These are phyloP conservation scores for Cyanoderma ruficeps DNA, from an alignment of 2,113 vertebrate genomes.

Conservation along the genomic window DNA sequence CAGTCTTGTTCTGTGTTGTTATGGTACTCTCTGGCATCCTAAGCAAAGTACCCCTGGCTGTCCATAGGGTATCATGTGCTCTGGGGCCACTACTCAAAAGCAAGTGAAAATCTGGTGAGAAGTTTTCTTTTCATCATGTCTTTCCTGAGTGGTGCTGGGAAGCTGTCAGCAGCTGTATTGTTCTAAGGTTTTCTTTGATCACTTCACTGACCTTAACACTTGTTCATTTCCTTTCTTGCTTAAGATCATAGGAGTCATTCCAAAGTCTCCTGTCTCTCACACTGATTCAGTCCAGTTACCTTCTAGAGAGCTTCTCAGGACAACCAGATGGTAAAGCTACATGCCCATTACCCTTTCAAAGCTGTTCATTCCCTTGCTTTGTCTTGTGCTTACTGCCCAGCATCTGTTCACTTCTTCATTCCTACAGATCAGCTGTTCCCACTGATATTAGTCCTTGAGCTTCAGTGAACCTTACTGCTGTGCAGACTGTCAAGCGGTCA, in stretches of 20 bases:
- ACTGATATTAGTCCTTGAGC: conserved; percentile 9
- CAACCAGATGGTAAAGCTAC: conserved; percentile 28
- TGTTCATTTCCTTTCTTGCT: neutral
- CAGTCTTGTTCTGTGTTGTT: neutral
- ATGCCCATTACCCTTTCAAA: conserved; percentile 6
- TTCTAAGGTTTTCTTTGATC: neutral
- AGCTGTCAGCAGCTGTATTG: neutral
- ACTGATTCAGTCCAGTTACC: neutral
- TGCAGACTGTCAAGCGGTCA: neutral
- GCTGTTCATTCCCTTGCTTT: neutral
- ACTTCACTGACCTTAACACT: neutral
- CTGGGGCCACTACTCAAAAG: neutral
- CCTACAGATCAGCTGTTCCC: neutral
- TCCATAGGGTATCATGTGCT: neutral
- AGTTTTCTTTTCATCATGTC: neutral
- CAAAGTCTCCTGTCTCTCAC: neutral
- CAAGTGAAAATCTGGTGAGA: neutral
- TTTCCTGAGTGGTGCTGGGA: neutral
- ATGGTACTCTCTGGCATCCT: neutral
- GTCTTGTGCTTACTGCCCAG: neutral
- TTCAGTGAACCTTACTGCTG: neutral
- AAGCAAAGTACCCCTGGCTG: neutral
- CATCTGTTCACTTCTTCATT: conserved; percentile 22
- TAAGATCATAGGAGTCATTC: conserved; percentile 6
- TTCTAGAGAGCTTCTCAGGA: conserved; percentile 19